Evolutionary conservation across 2,888 invertebrate genomes (phyloP).

Genomic region (Drosophila macrothrix): DNA sequence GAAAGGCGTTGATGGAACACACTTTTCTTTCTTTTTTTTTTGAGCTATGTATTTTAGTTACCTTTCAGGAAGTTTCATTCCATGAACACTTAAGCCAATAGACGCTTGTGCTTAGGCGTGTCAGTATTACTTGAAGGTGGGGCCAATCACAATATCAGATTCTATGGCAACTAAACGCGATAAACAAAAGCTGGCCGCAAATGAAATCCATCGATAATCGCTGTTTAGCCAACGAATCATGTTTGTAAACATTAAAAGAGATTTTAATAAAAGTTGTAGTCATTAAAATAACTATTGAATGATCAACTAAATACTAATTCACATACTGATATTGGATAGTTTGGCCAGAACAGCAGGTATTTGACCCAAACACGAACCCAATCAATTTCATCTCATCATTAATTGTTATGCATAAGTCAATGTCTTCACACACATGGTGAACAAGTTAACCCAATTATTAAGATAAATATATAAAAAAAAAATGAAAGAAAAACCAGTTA

Average conservation of each 20-base stretch:
- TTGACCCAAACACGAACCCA: background rate
- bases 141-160: slow-evolving; percentile 29
- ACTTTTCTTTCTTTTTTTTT: background rate
- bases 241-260: background rate
- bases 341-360: background rate
- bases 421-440: no score
- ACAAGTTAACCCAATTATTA: background rate
- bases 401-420: background rate
- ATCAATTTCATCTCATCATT: background rate
- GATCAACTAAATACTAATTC: background rate
- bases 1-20: slow-evolving; percentile 42
- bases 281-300: background rate
- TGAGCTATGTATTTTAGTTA: slow-evolving; percentile 26
- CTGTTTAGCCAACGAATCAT: background rate
- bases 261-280: background rate
- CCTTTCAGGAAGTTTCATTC: slow-evolving; percentile 51
- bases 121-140: background rate
- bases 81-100: slow-evolving; percentile 19
- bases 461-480: background rate
- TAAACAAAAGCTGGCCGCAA: slow-evolving; percentile 1
- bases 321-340: background rate
- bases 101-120: slow-evolving; percentile 21
- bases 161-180: slow-evolving; percentile 21
- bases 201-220: background rate
- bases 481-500: background rate